Base-by-base conservation (phyloP, 2,113 vertebrate species). In the Plecotus auritus region DNA sequence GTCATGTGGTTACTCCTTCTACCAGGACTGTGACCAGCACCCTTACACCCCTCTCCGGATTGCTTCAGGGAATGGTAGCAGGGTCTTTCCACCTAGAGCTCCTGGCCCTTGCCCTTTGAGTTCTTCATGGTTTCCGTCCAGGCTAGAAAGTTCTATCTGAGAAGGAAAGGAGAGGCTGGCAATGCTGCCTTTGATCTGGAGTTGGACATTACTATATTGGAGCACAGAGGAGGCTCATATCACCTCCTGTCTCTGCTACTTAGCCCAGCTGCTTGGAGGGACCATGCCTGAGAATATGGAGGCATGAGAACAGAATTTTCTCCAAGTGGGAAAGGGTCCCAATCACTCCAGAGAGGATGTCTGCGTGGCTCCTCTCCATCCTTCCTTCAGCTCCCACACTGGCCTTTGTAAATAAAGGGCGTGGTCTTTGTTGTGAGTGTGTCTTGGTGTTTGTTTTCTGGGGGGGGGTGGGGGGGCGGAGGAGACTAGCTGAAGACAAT, bases 341-440 rank as follows among this genome's bases (percentile, higher is more conserved):
- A 56, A n/a, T 42, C 82, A 66, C 61, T 64, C 59, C 72, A 82
- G 90, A 90, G 45, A 85, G 28, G 78, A 45, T 69, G 32, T 77
- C 61, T 51, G 47, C 6, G 70, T 56, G 85, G 74, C 93, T 84
- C 56, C 72, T 70, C 45, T 59, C 22, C 56, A 26, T 35, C 1
- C 70, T 37, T 82, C 37, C 80, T 47, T 67, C 74, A 35, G 5
- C 47, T 32, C 73, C 90, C 90, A 89, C 91, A 83, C 85, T 86
- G 88, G 94, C 95, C 96, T 96, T 93, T 97, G 96, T 97, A 97
- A 97, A 97, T 97, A 97, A 97, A 97, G 81, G 69, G 61, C 12
- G 86, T 95, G 95, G 64, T 95, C 92, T 96, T 96, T 88, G 85
- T 95, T 96, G 96, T 95, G 90, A 95, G 49, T 40, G 5, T 88